Base-by-base conservation (phyloP, 2,888 invertebrate genomes). In the Drosophila pseudotalamancana region DNA sequence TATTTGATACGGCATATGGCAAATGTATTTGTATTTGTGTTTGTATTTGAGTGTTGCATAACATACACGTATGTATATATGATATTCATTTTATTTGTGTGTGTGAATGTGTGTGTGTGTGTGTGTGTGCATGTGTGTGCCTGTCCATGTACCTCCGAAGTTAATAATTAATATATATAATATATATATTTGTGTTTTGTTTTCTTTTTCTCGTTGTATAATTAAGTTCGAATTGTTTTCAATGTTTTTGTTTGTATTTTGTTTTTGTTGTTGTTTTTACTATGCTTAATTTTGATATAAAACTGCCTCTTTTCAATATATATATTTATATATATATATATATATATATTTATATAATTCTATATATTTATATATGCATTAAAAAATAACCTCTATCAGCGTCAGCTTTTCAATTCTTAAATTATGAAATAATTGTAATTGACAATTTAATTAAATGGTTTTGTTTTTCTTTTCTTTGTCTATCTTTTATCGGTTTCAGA, bases 201-300 rank as follows among this genome's bases (percentile, higher is more conserved):
- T 77, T 71, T 56, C 62, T 79, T 76, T 79, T 76, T 71, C 72
- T 89, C 89, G 89, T 89, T 89, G 89, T 89, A 88, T 89, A 85
- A 86, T 89, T 89, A 89, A 89, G 89, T 89, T 90, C 87, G 89
- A 89, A 89, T 89, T 78, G 76, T 79, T 89, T 87, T 82, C 81
- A 83, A 82, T 83, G 77, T 72, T 82, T 82, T 84, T 79, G 77
- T 73, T 72, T 76, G 59, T 62, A 23, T 60, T 40, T 29, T 29
- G 9, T 25, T 25, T 25, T 1, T 42, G 23, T 42, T 25, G 23
- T 27, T 42, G 11, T 43, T 27, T 56, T 81, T 59, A 77, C 82
- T 82, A 84, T 74, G 60, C 70, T 82, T 82, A 78, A 70, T 84
- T 82, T 83, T 79, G 72, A 84, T 81, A 84, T 82, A 83, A 85